A percentile compares a stretch with the other conserved stretches of the same genome.
phyloP scores from a whole-genome alignment of 2,888 invertebrate genomes.

The Dolichomitus sp. region DNA sequence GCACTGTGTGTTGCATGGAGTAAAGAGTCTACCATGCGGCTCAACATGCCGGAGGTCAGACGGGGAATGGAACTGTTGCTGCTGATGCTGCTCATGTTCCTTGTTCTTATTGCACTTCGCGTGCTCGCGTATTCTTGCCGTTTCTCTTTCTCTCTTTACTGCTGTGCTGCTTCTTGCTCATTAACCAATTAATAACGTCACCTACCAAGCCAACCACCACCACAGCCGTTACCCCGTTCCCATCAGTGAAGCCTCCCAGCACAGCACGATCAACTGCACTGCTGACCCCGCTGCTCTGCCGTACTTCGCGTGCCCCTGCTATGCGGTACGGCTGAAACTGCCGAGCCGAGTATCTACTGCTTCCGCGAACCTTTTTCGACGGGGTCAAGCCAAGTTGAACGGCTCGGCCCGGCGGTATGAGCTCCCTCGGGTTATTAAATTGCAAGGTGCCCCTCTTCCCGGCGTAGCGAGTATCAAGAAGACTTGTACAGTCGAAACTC shows the following conservation, averaged over 20 bases:
- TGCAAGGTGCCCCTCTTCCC: conserved; percentile 55
- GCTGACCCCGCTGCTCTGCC: conserved; percentile 35
- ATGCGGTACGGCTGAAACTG: not conserved
- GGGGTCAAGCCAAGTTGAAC: conserved; percentile 50
- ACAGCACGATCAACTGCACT: conserved; percentile 38
- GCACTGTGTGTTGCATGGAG: conserved; percentile 18
- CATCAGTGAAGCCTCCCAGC: conserved; percentile 5
- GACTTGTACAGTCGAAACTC: conserved; percentile 17
- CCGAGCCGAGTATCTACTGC: conserved; percentile 22
- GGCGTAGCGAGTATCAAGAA: conserved; percentile 21
- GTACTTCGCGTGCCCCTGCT: conserved; percentile 47
- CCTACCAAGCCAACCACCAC: conserved; percentile 66
- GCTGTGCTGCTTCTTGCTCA: conserved; percentile 72
- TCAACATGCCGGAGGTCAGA: conserved; percentile 71
- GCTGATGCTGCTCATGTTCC: conserved; percentile 53
- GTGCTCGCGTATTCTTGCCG: conserved; percentile 60
- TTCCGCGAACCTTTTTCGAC: conserved; percentile 58
- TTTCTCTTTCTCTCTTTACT: conserved; percentile 53
- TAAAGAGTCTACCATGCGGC: not conserved
- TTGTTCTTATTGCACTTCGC: conserved; percentile 50
- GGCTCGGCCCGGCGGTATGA: conserved; percentile 36
- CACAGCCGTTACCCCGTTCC: conserved; percentile 18
- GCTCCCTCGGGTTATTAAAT: conserved; percentile 47
- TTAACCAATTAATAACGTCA: conserved; percentile 84
- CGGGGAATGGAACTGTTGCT: conserved; percentile 50